Evolutionary conservation across 2,113 vertebrate genomes (phyloP).

Genomic region (Balaeniceps rex): DNA sequence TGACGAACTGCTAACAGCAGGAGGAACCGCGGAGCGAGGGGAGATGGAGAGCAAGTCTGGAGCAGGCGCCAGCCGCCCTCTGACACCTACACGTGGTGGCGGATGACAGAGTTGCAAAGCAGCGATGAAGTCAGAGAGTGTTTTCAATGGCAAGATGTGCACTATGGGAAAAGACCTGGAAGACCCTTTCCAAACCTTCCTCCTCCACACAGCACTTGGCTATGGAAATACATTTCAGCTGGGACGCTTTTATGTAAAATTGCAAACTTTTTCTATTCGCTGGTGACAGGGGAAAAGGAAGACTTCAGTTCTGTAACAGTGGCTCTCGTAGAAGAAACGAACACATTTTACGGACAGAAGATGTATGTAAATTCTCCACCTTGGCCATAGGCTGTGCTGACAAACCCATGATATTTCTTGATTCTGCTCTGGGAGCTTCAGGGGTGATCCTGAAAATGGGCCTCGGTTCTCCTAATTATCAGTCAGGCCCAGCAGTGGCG

Average conservation of each 20-base stretch:
- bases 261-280: not conserved
- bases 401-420: not conserved
- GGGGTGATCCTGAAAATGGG: not conserved
- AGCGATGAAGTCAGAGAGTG: not conserved
- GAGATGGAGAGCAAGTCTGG: not conserved
- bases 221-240: not conserved
- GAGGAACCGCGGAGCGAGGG: accelerated
- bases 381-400: not conserved
- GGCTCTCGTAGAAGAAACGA: not conserved
- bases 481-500: not conserved
- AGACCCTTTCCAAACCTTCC: not conserved
- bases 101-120: not conserved
- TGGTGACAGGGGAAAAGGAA: not conserved
- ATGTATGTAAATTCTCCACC: not conserved
- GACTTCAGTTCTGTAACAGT: not conserved
- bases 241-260: not conserved
- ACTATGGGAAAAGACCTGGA: not conserved
- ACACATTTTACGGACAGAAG: not conserved
- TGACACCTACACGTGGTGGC: accelerated
- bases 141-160: too few species aligned
- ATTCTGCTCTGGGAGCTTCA: not conserved
- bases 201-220: not conserved
- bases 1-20: not conserved
- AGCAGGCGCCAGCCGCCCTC: not conserved
- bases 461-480: not conserved